Evolutionary conservation across 2,113 vertebrate genomes (phyloP).

Genomic region (Leucosticte australis): DNA sequence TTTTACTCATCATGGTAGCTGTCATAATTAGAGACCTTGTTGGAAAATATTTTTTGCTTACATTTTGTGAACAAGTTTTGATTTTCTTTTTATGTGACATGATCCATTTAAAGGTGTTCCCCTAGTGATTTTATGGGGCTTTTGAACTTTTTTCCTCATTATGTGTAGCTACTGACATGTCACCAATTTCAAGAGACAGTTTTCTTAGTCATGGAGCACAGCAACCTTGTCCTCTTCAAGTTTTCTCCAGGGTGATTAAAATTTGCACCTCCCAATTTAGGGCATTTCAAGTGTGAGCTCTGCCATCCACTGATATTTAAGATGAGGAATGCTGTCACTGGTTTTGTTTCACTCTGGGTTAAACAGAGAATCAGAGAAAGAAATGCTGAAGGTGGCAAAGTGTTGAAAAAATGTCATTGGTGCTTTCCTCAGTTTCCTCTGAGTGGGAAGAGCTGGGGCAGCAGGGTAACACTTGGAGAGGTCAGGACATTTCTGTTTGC

Average conservation of each 20-base stretch:
- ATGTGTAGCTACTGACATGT: not conserved
- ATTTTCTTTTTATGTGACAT: not conserved
- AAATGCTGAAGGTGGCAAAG: not conserved
- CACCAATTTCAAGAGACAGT: not conserved
- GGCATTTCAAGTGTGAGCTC: not conserved
- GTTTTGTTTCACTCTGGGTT: not conserved
- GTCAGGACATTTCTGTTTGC: not conserved
- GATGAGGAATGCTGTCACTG: not conserved
- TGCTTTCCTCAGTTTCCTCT: not conserved
- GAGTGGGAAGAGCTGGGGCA: not conserved
- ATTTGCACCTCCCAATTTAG: not conserved
- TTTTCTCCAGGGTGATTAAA: not conserved
- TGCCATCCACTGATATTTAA: not conserved
- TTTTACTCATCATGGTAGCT: not conserved
- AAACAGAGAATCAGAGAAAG: not conserved
- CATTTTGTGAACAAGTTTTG: not conserved
- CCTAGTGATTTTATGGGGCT: not conserved
- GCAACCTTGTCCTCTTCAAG: not conserved
- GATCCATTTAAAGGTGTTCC: not conserved
- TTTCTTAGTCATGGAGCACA: not conserved
- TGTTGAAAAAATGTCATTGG: fast-evolving
- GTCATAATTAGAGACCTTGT: not conserved
- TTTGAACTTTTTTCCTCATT: not conserved
- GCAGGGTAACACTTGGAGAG: not conserved
- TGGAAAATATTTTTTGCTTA: not conserved